These are phyloP conservation scores for Drosophila jambulina DNA, from an alignment of 1,140 invertebrate genomes.

Conservation along the genomic window DNA sequence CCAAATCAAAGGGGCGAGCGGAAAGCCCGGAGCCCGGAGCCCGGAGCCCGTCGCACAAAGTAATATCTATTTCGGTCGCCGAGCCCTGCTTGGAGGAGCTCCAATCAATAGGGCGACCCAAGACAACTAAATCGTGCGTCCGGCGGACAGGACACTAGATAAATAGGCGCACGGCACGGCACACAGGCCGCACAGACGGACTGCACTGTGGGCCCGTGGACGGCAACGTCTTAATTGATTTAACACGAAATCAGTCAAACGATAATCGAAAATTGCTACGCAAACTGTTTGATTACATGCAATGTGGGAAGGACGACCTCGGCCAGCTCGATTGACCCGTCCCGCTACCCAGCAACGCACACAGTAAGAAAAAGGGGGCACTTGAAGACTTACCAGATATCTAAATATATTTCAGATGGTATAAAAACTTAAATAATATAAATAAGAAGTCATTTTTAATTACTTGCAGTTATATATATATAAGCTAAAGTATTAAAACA, in stretches of 20 bases:
- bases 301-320: conserved; percentile 53
- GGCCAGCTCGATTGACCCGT: conserved; percentile 29
- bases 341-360: conserved; percentile 21
- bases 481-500: too few species aligned
- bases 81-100: conserved; percentile 6
- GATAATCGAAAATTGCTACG: conserved; percentile 84
- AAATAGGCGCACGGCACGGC: conserved; percentile 74
- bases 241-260: conserved; percentile 84
- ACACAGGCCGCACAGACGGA: conserved; percentile 36
- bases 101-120: conserved; percentile 59
- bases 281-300: conserved; percentile 84
- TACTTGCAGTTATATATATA: too few species aligned
- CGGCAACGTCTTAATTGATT: conserved; percentile 83
- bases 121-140: conserved; percentile 60
- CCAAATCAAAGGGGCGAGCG: conserved; percentile 44
- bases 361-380: not conserved
- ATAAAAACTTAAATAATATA: too few species aligned
- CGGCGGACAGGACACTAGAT: conserved; percentile 67
- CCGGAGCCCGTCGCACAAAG: not conserved
- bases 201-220: conserved; percentile 50
- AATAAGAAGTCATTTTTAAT: too few species aligned
- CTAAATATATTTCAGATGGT: too few species aligned
- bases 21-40: not conserved
- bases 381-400: too few species aligned
- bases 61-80: conserved; percentile 19